Evolutionary conservation across 2,888 invertebrate genomes (phyloP), one percentile per base, ranked within the genome.

Genomic region (Acanthopleura granulata): DNA sequence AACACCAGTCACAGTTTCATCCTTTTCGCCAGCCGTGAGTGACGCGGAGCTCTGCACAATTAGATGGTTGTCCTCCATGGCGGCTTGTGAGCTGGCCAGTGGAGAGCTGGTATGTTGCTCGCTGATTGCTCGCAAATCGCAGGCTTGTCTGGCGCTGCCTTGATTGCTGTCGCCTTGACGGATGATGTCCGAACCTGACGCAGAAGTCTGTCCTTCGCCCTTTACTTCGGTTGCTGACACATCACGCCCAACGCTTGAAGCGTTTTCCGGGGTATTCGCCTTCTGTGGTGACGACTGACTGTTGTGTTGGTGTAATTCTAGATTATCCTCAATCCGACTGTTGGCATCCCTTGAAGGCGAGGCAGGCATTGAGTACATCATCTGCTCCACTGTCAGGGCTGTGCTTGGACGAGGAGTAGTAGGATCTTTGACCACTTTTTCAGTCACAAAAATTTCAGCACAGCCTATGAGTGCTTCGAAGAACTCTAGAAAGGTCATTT

Each of bases 401-500:
- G 87, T 85, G 69, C 85, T 85, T 16, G 86, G 85, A 9, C 87
- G 81, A 0, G 89, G 87, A 1, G 87, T 87, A 22, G 82, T 85
- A 0, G 89, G 87, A 77, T 89, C 88, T 75, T 86, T 87, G 0
- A 88, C 87, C 0, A 89, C 88, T 16, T 84, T 82, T 74, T 89
- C 89, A 14, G 90, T 89, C 40, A 89, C 89, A 82, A 83, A 90
- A 40, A 84, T 81, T 78, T 88, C 85, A 12, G 90, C 90, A 84
- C 90, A 90, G 11, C 89, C 89, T 71, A 91, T 86, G 76, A 91
- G 79, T 11, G 89, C 89, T 81, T 91, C 91, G 75, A 90, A 87
- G 78, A 90, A 91, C 80, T 90, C 91, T 71, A 90, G 83, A 82
- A 90, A 91, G 1, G 88, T 88, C 87, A 91, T 89, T 89, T 91